Evolutionary conservation across 1,140 invertebrate species (phyloP), one percentile per base, ranked within the genome.

Genomic region (Drosophila littoralis): DNA sequence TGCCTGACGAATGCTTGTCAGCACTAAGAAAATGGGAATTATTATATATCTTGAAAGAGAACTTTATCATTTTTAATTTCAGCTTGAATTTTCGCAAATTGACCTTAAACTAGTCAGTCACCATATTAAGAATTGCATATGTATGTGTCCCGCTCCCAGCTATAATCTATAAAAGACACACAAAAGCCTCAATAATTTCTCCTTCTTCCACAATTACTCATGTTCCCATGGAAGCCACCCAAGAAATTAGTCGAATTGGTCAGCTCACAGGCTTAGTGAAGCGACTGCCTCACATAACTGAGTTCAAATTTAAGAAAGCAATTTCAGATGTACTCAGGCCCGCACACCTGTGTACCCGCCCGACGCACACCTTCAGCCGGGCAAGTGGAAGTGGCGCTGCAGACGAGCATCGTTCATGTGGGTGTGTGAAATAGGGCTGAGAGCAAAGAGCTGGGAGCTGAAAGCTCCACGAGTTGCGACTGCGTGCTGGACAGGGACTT

Each of bases 341-440:
- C 22, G 36, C 17, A 35, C 10, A 42, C 45, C 58, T 45, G 46
- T 46, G 13, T 2, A n/a, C 13, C 40, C n/a, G 40, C 8, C 57
- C 50, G 7, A 32, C 13, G 10, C 38, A 5, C 7, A 35, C 28
- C 7, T 65, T 15, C 12, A 38, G 36, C 28, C n/a, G 43, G 46
- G 13, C 57, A 57, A 69, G 58, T 70, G 46, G 28, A 74, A 54
- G 65, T 69, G 58, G 67, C 66, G 58, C 57, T 61, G 71, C 36
- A 32, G 46, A 58, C 54, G 48, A 74, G 54, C 65, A n/a, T 48
- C 65, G 9, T 64, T 32, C 33, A 40, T 51, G 82, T 79, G 82
- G 79, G 82, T 86, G 81, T 84, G 82, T 79, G 79, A 86, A 88
- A 68, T 88, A 81, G 79, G 79, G 79, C 80, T 73, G 17, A 40